phyloP scores from a whole-genome alignment of 2,888 invertebrate species.

The Lordiphosa andalusiaca region DNA sequence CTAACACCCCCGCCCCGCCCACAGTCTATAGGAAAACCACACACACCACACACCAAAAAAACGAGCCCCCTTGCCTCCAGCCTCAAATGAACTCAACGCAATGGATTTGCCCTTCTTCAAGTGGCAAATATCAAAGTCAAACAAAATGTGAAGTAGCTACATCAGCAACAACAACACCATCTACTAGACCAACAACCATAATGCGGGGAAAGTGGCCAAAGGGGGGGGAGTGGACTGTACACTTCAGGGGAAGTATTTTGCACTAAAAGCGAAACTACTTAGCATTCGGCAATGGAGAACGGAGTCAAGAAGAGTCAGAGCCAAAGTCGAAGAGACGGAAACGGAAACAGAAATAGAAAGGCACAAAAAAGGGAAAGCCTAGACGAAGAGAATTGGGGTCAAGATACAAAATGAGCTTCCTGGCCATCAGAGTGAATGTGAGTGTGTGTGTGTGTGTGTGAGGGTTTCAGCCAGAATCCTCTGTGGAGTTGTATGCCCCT shows the following conservation, averaged over 20 bases:
- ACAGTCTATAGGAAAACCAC: too few species aligned
- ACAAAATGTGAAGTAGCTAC: constrained; percentile 31
- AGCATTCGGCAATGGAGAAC: constrained; percentile 55
- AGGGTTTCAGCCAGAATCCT: constrained; percentile 17
- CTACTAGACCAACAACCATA: not conserved
- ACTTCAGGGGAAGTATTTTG: constrained; percentile 50
- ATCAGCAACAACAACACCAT: constrained; percentile 18
- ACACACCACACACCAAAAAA: too few species aligned
- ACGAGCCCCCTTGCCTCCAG: not conserved
- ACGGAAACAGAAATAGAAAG: constrained; percentile 19
- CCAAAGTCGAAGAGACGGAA: constrained; percentile 7
- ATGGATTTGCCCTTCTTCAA: constrained; percentile 22
- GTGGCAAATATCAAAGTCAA: constrained; percentile 56
- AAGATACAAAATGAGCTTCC: constrained; percentile 73
- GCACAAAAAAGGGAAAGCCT: constrained; percentile 31
- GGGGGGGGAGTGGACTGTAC: constrained; percentile 7
- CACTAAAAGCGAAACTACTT: constrained; percentile 73
- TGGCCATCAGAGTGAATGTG: constrained; percentile 7
- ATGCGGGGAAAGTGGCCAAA: not conserved
- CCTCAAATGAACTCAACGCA: not conserved
- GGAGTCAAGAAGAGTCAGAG: constrained; percentile 19
- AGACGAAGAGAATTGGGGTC: constrained; percentile 55
- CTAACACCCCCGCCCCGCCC: too few species aligned
- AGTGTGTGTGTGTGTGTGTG: constrained; percentile 16
- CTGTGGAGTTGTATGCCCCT: too few species aligned